A percentile compares a stretch with the other conserved stretches of the same genome.
Conservation (phyloP, 92 coral and sea anemone genomes). For the Parazoanthus atlanticus region DNA sequence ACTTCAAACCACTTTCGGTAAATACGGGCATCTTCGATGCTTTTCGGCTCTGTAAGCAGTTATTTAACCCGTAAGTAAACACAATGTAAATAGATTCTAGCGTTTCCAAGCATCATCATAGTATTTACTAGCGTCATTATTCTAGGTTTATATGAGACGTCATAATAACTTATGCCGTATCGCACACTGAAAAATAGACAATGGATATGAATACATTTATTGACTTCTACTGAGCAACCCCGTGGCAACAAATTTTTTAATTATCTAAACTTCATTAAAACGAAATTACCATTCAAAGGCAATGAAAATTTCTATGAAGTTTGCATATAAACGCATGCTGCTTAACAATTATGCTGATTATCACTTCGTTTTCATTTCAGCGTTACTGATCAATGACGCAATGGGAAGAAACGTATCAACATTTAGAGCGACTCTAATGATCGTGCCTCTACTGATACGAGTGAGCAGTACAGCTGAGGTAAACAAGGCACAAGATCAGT, state of each 20-base stretch:
- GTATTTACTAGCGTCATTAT: not conserved
- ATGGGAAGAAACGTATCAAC: not conserved
- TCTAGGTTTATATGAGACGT: too few species aligned
- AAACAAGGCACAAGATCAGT: not conserved
- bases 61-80: not conserved
- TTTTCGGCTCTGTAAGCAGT: not conserved
- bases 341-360: not conserved
- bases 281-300: not conserved
- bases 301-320: not conserved
- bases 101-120: not conserved
- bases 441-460: not conserved
- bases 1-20: too few species aligned
- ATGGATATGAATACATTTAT: not conserved
- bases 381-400: not conserved
- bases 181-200: not conserved
- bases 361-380: not conserved
- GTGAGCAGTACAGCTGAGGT: not conserved
- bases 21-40: too few species aligned
- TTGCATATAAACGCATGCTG: not conserved
- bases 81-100: not conserved
- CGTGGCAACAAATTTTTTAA: constrained; percentile 8
- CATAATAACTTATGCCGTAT: not conserved
- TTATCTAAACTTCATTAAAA: not conserved
- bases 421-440: not conserved
- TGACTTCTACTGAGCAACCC: too few species aligned